Percentiles rank a stretch among this genome's conserved stretches.
Conservation (phyloP, 2,113 vertebrate species). For the Talpa occidentalis region DNA sequence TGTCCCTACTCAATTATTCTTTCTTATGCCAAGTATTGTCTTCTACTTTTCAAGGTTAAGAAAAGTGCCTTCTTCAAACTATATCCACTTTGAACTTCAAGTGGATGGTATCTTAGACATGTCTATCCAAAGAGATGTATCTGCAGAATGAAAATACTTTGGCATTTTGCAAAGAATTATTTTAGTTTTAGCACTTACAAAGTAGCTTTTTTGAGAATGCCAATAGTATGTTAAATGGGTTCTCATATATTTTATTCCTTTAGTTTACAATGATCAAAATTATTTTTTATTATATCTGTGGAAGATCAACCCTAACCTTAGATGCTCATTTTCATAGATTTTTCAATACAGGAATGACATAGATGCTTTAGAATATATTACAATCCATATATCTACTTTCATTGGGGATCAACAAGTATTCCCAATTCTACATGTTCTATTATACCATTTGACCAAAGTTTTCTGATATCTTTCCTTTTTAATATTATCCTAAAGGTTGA, state of each 20-base stretch:
- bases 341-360: not conserved
- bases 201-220: not conserved
- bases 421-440: not conserved
- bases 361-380: not conserved
- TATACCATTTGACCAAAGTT: not conserved
- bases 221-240: not conserved
- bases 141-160: conserved; percentile 29
- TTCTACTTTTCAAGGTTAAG: not conserved
- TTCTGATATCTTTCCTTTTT: not conserved
- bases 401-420: not conserved
- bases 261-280: not conserved
- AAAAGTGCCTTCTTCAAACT: too few species aligned
- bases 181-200: not conserved
- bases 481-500: not conserved
- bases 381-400: not conserved
- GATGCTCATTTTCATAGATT: not conserved
- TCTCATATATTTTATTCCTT: not conserved
- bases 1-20: not conserved
- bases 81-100: too few species aligned
- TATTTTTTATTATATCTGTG: not conserved
- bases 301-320: not conserved
- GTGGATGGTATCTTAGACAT: not conserved
- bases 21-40: not conserved
- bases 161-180: not conserved
- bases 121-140: not conserved